Evolutionary conservation across 2,113 vertebrate genomes (phyloP).

Genomic region (Oryzias woworae): DNA sequence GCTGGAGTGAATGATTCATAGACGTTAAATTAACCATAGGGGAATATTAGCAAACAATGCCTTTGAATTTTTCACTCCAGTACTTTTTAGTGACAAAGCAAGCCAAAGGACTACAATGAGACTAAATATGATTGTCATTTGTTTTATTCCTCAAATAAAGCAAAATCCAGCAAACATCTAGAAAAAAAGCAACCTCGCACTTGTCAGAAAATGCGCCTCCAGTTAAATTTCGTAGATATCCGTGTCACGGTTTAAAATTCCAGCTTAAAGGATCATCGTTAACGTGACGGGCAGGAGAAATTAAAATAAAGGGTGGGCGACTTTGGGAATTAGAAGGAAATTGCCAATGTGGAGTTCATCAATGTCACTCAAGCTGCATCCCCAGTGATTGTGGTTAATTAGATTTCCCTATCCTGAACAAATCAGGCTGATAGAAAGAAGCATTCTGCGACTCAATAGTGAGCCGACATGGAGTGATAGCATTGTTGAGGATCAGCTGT

Average conservation of each 20-base stretch:
- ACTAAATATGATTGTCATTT: constrained; percentile 10
- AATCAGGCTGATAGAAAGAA: constrained; percentile 56
- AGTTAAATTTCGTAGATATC: constrained; percentile 40
- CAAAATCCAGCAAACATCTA: constrained; percentile 13
- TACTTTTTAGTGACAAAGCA: constrained; percentile 1
- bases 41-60: neutral
- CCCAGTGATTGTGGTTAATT: constrained; percentile 62
- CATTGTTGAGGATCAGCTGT: constrained; percentile 51
- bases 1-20: constrained; percentile 18
- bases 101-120: neutral
- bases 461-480: constrained; percentile 61
- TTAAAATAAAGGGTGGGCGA: constrained; percentile 37
- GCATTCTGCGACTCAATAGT: constrained; percentile 62
- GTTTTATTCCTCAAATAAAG: constrained; percentile 14
- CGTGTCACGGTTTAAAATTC: constrained; percentile 34
- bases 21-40: constrained; percentile 2
- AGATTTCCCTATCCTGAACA: constrained; percentile 61
- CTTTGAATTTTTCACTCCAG: constrained; percentile 6
- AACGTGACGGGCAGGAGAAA: constrained; percentile 44
- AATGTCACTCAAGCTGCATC: constrained; percentile 57
- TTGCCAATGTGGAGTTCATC: constrained; percentile 42
- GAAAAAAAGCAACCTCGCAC: constrained; percentile 10
- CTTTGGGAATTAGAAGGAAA: constrained; percentile 41
- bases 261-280: constrained; percentile 47
- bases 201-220: constrained; percentile 26